These are phyloP conservation scores for Panulirus ornatus DNA, from an alignment of 1,140 invertebrate species.

Conservation along the genomic window DNA sequence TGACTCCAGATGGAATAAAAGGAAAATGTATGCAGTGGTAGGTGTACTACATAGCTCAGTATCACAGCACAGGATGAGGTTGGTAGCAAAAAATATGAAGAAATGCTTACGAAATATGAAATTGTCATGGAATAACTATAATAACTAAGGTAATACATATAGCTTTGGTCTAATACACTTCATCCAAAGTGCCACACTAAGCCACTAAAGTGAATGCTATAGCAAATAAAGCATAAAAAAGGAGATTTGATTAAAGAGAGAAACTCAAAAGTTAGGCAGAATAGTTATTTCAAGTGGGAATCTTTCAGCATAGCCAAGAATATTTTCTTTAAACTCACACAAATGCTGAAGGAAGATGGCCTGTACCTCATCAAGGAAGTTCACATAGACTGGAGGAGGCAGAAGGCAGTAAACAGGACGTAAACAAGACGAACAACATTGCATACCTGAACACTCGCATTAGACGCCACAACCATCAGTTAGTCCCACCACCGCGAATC, in stretches of 20 bases:
- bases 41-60: too few species aligned
- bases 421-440: slow-evolving; percentile 42
- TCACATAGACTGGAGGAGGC: slow-evolving; percentile 56
- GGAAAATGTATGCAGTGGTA: too few species aligned
- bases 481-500: slow-evolving; percentile 61
- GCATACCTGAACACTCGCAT: slow-evolving; percentile 49
- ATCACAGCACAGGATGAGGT: too few species aligned
- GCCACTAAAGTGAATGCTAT: too few species aligned
- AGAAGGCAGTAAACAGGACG: slow-evolving; percentile 49
- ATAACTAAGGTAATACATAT: too few species aligned
- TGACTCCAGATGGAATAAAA: too few species aligned
- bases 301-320: slow-evolving; percentile 2
- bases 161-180: too few species aligned
- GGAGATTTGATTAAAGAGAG: neutral
- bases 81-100: too few species aligned
- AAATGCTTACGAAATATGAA: too few species aligned
- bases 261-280: neutral
- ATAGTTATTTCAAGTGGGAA: neutral
- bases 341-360: slow-evolving; percentile 48
- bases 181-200: too few species aligned
- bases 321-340: slow-evolving; percentile 31
- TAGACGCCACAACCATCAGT: slow-evolving; percentile 35
- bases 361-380: slow-evolving; percentile 57
- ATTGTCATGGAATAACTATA: too few species aligned
- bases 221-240: neutral